These are phyloP conservation scores for Hapalemur alaotrensis DNA, from an alignment of 2,797 vertebrate genomes.

Conservation along the genomic window DNA sequence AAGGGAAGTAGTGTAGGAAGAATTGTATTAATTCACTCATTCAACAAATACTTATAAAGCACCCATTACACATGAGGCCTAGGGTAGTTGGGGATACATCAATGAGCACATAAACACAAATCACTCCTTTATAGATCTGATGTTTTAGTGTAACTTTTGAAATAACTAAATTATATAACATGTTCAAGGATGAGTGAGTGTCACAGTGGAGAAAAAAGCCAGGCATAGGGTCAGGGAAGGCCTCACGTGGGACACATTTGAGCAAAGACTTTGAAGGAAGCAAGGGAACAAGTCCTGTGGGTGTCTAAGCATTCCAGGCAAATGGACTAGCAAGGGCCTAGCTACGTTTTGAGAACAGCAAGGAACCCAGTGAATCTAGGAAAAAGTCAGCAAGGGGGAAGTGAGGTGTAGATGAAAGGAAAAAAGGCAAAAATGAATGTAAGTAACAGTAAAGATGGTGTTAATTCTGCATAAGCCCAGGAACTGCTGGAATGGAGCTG, in stretches of 20 bases:
- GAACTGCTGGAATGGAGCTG: not conserved
- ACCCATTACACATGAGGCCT: not conserved
- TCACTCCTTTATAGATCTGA: not conserved
- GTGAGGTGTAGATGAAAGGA: not conserved
- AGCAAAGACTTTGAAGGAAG: not conserved
- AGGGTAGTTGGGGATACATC: not conserved
- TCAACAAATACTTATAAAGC: not conserved
- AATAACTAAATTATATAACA: not conserved
- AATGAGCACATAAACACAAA: not conserved
- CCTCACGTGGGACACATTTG: not conserved
- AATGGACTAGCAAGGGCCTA: not conserved
- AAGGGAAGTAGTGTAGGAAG: not conserved
- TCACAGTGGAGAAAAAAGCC: not conserved
- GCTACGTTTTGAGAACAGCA: not conserved
- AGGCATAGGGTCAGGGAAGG: not conserved
- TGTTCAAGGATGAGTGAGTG: not conserved
- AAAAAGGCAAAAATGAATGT: not conserved
- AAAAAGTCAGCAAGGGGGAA: not conserved
- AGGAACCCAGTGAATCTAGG: not conserved
- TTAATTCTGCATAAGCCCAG: not conserved
- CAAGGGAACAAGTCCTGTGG: not conserved
- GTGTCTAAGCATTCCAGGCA: not conserved
- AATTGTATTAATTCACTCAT: not conserved
- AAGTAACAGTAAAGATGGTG: too few species aligned
- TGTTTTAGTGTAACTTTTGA: not conserved